Evolutionary conservation across 2,113 vertebrate species (phyloP).

Genomic region (Gavia stellata): DNA sequence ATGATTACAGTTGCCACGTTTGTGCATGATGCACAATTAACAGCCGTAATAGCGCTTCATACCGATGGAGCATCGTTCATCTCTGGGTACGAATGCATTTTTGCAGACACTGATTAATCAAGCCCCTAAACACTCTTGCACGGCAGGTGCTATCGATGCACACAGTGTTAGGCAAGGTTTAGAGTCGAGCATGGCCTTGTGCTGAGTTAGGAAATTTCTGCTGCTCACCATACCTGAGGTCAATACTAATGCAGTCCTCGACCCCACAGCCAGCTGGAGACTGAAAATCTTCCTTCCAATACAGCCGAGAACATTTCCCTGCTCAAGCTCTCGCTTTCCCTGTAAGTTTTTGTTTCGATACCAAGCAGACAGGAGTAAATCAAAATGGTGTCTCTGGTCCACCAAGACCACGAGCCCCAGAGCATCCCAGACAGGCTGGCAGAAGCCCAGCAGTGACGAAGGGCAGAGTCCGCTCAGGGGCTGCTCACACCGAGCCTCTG

Average conservation of each 20-base stretch:
- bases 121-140: background rate
- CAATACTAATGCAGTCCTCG: slow-evolving; percentile 8
- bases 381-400: background rate
- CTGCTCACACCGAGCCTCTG: accelerated
- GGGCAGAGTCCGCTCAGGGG: background rate
- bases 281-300: background rate
- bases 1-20: background rate
- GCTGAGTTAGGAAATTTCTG: background rate
- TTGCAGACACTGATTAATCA: background rate
- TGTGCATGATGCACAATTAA: background rate
- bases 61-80: background rate
- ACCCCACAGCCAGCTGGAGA: background rate
- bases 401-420: background rate
- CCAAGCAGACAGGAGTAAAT: background rate
- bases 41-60: accelerated
- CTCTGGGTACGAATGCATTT: background rate
- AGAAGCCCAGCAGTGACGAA: background rate
- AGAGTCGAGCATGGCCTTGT: background rate
- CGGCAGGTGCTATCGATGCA: background rate
- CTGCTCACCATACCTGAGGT: background rate
- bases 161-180: background rate
- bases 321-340: background rate
- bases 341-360: background rate
- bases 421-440: background rate
- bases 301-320: background rate